phyloP scores from a whole-genome alignment of 53 echinoderm and acorn worm genomes.

The Pentamera pediparva region DNA sequence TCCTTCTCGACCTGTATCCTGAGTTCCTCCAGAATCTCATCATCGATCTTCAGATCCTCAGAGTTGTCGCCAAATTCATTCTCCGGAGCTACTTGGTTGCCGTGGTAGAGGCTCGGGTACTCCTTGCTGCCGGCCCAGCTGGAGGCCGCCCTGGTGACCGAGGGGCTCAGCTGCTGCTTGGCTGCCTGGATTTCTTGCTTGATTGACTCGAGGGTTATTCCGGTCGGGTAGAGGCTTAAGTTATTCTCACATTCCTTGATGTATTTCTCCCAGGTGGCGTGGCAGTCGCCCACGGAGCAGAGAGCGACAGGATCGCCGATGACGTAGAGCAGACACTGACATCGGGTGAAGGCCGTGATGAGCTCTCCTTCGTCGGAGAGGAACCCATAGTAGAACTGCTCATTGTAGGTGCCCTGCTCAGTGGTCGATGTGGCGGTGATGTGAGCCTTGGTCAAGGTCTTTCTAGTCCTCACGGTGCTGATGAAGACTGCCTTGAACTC shows the following conservation, averaged over 20 bases:
- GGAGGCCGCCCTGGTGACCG: no score
- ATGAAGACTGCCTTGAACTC: conserved; percentile 90
- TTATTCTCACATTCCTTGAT: conserved; percentile 73
- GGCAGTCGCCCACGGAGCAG: conserved; percentile 76
- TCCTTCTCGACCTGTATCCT: conserved; percentile 66
- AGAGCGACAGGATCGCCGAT: conserved; percentile 87
- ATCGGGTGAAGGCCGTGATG: conserved; percentile 87
- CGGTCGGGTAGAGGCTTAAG: conserved; percentile 65
- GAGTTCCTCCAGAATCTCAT: conserved; percentile 79
- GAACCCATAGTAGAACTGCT: conserved; percentile 87
- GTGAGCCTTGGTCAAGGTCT: conserved; percentile 58
- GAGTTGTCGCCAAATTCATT: conserved; percentile 59
- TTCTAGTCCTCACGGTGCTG: conserved; percentile 78
- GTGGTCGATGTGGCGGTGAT: conserved; percentile 48
- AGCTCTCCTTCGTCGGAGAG: conserved; percentile 84
- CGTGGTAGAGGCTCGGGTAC: conserved; percentile 55
- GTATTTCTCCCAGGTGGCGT: conserved; percentile 74
- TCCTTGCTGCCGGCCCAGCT: conserved; percentile 67
- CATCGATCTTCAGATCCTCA: conserved; percentile 59
- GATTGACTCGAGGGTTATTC: conserved; percentile 53
- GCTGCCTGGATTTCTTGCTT: conserved; percentile 73
- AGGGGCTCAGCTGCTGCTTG: conserved; percentile 72
- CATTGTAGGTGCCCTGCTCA: conserved; percentile 47
- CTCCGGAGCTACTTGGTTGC: conserved; percentile 14
- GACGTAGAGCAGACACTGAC: conserved; percentile 75